Base-by-base conservation (phyloP, 2,888 invertebrate species). In the Protodeltote pygarga region DNA sequence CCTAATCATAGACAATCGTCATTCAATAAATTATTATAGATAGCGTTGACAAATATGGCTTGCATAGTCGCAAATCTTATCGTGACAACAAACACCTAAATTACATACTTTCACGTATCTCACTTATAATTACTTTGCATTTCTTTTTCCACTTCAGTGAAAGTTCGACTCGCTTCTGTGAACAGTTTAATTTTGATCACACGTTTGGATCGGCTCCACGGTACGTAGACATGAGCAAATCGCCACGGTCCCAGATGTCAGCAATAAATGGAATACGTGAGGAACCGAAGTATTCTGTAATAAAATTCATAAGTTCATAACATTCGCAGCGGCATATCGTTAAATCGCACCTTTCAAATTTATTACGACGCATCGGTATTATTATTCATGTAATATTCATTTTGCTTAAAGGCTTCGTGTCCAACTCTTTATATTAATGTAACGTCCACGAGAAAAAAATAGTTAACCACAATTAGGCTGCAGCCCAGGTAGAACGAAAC, bases 71-170 rank as follows among this genome's bases (percentile, higher is more conserved):
- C 61, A 60, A 71, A 68, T 62, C 31, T 54, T 57, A 58, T 72
- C 64, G 65, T 61, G 62, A 61, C 53, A 65, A 71, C 53, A 65
- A 72, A 70, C 63, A 42, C 58, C 63, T 52, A 64, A 71, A 76
- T 73, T 73, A 52, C 65, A 55, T 62, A 71, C 82, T 82, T 82
- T 82, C 83, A 68, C 75, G 75, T 63, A 79, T 75, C 78, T 73
- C 61, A 48, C 59, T 58, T 69, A 69, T 78, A 80, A 81, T 81
- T 78, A 80, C 73, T 63, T 65, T 64, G 62, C 73, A 79, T 75
- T 80, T 79, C 69, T 78, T 77, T n/a, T 70, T 77, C 61, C 65
- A 61, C 74, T 65, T 29, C 61, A 57, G 79, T 75, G 84, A 85
- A 83, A 85, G 83, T 77, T 29, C 40, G 73, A 47, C 62, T 64